Conservation (phyloP, 1,140 invertebrate species). For the Aphaenogaster floridana region DNA sequence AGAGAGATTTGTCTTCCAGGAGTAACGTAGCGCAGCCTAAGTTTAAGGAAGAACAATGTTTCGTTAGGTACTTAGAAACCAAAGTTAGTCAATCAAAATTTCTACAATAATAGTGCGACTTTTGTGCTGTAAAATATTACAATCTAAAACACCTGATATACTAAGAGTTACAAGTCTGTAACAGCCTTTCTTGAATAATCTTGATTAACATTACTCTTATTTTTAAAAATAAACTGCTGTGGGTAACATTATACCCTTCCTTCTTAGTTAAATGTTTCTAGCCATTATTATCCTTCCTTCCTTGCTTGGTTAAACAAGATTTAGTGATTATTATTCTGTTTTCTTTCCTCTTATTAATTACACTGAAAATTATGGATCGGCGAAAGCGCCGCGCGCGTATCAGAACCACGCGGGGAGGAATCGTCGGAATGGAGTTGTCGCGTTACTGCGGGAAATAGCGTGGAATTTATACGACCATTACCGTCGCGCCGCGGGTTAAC, state of each 20-base stretch:
- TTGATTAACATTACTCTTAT: constrained; percentile 25
- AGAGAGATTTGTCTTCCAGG: neutral
- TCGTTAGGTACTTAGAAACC: constrained; percentile 15
- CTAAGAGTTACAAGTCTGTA: neutral
- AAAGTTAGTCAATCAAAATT: constrained; percentile 34
- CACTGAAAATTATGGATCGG: constrained; percentile 13
- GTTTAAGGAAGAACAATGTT: constrained; percentile 16
- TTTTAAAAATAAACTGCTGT: neutral
- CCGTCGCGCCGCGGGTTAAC: constrained; percentile 64
- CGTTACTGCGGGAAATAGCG: constrained; percentile 60
- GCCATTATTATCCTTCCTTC: neutral
- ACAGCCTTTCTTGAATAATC: neutral
- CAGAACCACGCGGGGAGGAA: neutral
- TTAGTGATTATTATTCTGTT: constrained; percentile 20
- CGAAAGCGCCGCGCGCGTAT: constrained; percentile 35
- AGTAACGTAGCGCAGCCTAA: neutral
- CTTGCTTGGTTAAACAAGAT: constrained; percentile 21
- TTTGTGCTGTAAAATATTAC: constrained; percentile 19
- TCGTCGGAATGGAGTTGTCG: constrained; percentile 68
- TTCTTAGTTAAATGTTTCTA: neutral
- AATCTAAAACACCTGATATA: neutral
- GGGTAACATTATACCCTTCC: neutral
- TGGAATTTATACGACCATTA: constrained; percentile 74
- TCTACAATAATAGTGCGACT: constrained; percentile 16
- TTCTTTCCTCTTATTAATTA: constrained; percentile 30